These are phyloP conservation scores for Synaphobranchus kaupii DNA, from an alignment of 2,797 vertebrate genomes.

Conservation along the genomic window DNA sequence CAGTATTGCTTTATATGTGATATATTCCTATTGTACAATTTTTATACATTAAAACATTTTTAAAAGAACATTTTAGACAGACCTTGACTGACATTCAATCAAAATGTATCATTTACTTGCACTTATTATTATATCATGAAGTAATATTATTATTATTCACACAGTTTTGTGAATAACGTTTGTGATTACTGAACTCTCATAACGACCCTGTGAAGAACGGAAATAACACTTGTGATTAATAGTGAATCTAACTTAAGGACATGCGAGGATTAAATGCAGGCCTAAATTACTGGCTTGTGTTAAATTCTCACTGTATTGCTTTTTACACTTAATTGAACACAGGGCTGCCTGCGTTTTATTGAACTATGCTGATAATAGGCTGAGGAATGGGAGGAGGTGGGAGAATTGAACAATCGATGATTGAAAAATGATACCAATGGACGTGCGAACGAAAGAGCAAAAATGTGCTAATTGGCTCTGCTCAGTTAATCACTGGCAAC, in stretches of 20 bases:
- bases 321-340: neutral
- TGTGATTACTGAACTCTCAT: neutral
- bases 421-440: neutral
- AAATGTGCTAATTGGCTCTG: neutral
- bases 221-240: neutral
- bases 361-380: neutral
- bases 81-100: too few relatives aligned
- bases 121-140: neutral
- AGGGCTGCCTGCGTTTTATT: neutral
- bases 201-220: neutral
- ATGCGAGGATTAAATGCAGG: neutral
- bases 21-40: too few relatives aligned
- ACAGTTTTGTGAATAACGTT: neutral
- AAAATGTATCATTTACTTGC: too few relatives aligned
- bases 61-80: too few relatives aligned
- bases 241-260: neutral
- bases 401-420: neutral
- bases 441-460: neutral
- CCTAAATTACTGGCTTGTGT: neutral
- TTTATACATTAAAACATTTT: too few relatives aligned
- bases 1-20: too few relatives aligned
- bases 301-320: neutral
- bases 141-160: neutral
- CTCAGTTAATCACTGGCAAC: neutral
- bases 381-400: neutral